Evolutionary conservation across 2,113 vertebrate genomes (phyloP).

Genomic region (Anoura caudifer): DNA sequence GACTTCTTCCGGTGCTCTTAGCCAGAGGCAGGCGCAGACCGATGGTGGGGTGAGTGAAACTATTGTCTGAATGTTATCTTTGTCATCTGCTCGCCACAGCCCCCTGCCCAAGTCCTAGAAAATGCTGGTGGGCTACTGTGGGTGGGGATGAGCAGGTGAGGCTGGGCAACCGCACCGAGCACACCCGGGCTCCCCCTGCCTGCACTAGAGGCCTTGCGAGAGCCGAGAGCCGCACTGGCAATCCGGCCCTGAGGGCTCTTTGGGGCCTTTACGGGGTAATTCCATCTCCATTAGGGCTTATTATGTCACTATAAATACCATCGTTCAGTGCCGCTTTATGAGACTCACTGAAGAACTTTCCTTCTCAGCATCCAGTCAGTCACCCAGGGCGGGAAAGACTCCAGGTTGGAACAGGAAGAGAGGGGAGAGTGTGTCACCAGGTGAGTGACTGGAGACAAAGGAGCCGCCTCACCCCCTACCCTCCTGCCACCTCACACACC

Average conservation of each 20-base stretch:
- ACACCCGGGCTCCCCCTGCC: not conserved
- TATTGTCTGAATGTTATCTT: not conserved
- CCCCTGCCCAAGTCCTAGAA: not conserved
- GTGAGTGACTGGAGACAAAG: slow-evolving; percentile 3
- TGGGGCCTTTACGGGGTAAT: slow-evolving; percentile 63
- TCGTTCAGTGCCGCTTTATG: not conserved
- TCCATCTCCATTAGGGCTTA: slow-evolving; percentile 68
- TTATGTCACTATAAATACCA: slow-evolving; percentile 66
- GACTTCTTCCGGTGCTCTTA: not conserved
- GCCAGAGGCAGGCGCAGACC: not conserved
- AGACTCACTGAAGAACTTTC: slow-evolving; percentile 54
- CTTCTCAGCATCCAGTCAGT: slow-evolving; percentile 36
- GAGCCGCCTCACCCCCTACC: not conserved
- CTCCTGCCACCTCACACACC: not conserved
- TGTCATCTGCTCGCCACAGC: not conserved
- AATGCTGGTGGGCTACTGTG: not conserved
- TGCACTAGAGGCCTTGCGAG: not conserved
- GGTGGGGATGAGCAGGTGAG: not conserved
- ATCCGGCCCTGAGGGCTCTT: slow-evolving; percentile 46
- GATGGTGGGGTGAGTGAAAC: not conserved
- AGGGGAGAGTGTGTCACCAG: not conserved
- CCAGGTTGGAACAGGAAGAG: not conserved
- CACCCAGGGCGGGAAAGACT: slow-evolving; percentile 10
- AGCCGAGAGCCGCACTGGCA: not conserved
- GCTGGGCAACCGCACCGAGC: not conserved